Conservation (phyloP, 2,888 invertebrate genomes). For the Thalpophila matura region DNA sequence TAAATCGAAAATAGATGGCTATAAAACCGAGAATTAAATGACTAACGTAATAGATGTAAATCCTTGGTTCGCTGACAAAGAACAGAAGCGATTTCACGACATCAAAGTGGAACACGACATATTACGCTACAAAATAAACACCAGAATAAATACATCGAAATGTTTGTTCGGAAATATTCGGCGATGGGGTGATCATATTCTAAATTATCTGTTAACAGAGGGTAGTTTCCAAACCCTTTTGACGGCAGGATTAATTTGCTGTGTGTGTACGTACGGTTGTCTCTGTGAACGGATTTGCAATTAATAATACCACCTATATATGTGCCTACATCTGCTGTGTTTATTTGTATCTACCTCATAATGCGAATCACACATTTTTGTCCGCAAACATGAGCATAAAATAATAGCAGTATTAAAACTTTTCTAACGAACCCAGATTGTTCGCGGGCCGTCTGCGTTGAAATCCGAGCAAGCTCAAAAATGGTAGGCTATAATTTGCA, state of each 20-base stretch:
- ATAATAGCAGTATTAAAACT: constrained; percentile 75
- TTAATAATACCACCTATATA: constrained; percentile 72
- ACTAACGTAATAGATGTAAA: constrained; percentile 85
- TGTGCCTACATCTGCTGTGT: constrained; percentile 20
- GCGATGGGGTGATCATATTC: constrained; percentile 87
- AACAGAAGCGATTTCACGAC: constrained; percentile 90
- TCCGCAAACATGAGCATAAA: constrained; percentile 56
- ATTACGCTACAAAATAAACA: constrained; percentile 91
- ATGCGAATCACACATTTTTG: constrained; percentile 28
- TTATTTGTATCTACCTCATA: constrained; percentile 4
- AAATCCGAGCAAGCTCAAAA: constrained; percentile 85
- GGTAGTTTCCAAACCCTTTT: constrained; percentile 87
- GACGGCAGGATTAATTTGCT: constrained; percentile 86
- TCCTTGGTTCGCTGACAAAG: constrained; percentile 88
- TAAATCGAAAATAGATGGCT: constrained; percentile 84
- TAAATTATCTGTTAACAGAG: constrained; percentile 86
- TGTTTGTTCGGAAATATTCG: constrained; percentile 89
- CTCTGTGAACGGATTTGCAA: constrained; percentile 79
- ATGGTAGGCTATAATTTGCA: constrained; percentile 90
- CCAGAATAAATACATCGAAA: constrained; percentile 89
- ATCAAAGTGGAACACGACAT: constrained; percentile 91
- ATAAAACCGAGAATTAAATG: constrained; percentile 87
- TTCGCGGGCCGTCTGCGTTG: constrained; percentile 71
- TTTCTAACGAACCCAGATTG: constrained; percentile 87
- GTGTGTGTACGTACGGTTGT: constrained; percentile 79